Conservation (phyloP, 2,113 vertebrate species). For the Lycocorax pyrrhopterus region DNA sequence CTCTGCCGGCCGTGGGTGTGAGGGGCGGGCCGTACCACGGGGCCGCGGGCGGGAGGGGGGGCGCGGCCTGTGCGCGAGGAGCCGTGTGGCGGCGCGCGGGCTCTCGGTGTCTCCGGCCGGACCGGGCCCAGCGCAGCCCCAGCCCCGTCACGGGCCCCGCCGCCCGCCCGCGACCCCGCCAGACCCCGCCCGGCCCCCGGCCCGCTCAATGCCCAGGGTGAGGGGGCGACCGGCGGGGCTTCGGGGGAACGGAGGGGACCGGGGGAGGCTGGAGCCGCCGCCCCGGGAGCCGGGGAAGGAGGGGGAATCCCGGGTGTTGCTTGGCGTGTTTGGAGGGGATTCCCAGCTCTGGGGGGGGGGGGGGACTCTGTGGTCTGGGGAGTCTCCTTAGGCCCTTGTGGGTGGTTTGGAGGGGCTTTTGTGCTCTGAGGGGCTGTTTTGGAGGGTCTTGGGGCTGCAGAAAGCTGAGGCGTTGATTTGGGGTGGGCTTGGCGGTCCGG, state of each 20-base stretch:
- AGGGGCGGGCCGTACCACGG: not conserved
- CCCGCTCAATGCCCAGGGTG: slow-evolving; percentile 56
- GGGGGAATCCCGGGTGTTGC: not conserved
- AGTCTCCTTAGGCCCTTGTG: not conserved
- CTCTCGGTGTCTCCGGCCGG: no score
- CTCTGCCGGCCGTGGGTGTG: not conserved
- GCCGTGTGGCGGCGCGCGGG: no score
- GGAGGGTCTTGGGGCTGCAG: not conserved
- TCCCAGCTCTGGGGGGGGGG: no score
- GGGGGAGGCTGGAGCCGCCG: not conserved
- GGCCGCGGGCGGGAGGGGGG: not conserved
- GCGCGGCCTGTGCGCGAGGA: no score
- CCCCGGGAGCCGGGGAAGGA: not conserved
- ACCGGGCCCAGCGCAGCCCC: no score
- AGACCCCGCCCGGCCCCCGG: slow-evolving; percentile 38
- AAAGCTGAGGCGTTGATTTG: not conserved
- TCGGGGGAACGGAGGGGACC: no score
- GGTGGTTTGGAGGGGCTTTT: not conserved
- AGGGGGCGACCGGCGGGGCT: not conserved
- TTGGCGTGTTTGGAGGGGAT: not conserved
- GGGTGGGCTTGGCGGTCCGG: no score
- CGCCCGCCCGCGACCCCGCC: no score
- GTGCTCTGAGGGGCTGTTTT: not conserved
- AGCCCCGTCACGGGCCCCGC: no score
- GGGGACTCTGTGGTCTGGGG: not conserved